Evolutionary conservation across 2,888 invertebrate species (phyloP).

Genomic region (Hypomecis punctinalis): DNA sequence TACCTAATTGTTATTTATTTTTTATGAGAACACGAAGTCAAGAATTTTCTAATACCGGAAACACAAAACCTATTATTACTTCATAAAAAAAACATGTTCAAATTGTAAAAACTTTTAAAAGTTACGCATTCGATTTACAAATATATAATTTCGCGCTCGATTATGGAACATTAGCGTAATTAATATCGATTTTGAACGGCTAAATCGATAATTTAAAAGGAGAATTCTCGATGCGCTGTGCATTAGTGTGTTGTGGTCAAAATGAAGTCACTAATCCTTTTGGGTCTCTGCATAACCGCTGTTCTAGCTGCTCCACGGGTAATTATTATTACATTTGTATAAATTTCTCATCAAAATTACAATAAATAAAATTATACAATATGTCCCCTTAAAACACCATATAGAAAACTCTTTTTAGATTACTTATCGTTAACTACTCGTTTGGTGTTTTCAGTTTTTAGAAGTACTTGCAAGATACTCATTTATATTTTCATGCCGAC

Average conservation of each 20-base stretch:
- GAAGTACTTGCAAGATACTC: too few relatives aligned
- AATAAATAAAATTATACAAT: too few relatives aligned
- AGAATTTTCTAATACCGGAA: neutral
- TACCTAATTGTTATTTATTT: too few relatives aligned
- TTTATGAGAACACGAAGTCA: neutral
- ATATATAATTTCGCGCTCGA: constrained; percentile 47
- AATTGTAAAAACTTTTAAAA: constrained; percentile 1
- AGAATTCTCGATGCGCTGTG: neutral
- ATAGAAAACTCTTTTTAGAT: too few relatives aligned
- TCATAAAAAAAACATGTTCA: neutral
- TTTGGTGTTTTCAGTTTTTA: too few relatives aligned
- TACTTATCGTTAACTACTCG: too few relatives aligned
- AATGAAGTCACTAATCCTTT: constrained; percentile 51
- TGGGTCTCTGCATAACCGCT: constrained; percentile 46
- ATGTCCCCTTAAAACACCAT: too few relatives aligned
- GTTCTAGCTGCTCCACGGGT: constrained; percentile 42
- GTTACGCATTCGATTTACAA: neutral
- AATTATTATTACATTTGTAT: constrained; percentile 10
- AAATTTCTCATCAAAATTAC: too few relatives aligned
- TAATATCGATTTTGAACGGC: constrained; percentile 53
- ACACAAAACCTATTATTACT: neutral
- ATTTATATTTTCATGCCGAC: too few relatives aligned
- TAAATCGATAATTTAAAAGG: constrained; percentile 41
- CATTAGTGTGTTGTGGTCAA: constrained; percentile 27
- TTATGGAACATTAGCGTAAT: constrained; percentile 46